Percentiles rank a stretch among this genome's conserved stretches.
Evolutionary conservation across 2,113 vertebrate genomes (phyloP).

Genomic region (Donacobius atricapilla): DNA sequence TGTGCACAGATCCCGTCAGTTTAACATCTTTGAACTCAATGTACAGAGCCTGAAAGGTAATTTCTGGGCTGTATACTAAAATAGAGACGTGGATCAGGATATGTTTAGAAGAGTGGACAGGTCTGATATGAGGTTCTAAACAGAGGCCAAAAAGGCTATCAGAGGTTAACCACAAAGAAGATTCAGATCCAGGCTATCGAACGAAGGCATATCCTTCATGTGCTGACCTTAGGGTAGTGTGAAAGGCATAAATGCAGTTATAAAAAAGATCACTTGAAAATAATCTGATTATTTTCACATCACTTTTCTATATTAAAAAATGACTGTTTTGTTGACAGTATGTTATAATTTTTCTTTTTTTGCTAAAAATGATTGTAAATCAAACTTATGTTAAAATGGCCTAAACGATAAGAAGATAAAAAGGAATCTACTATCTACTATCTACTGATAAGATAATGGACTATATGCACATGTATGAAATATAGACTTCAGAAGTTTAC

Average conservation of each 20-base stretch:
- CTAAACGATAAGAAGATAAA: neutral
- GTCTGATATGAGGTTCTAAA: conserved; percentile 25
- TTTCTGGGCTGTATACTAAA: conserved; percentile 24
- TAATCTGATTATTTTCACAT: neutral
- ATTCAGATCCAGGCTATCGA: conserved; percentile 40
- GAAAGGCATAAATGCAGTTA: neutral
- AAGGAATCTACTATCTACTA: neutral
- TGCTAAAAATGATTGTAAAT: neutral
- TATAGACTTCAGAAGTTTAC: neutral
- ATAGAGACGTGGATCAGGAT: neutral
- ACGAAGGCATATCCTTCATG: neutral
- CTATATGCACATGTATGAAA: neutral
- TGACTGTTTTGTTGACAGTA: neutral
- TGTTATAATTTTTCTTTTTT: neutral
- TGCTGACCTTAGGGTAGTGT: neutral
- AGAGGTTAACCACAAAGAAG: conserved; percentile 26
- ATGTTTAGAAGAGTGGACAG: conserved; percentile 35
- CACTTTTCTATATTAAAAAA: neutral
- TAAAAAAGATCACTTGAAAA: neutral
- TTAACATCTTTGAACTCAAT: conserved; percentile 1
- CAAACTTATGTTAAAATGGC: neutral
- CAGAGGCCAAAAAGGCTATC: conserved; percentile 9
- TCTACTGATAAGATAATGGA: neutral
- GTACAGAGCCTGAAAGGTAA: neutral
- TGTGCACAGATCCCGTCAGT: neutral